A percentile compares a stretch with the other conserved stretches of the same genome.
Conservation (phyloP, 1,140 invertebrate genomes). For the Lasioglossum albipes region DNA sequence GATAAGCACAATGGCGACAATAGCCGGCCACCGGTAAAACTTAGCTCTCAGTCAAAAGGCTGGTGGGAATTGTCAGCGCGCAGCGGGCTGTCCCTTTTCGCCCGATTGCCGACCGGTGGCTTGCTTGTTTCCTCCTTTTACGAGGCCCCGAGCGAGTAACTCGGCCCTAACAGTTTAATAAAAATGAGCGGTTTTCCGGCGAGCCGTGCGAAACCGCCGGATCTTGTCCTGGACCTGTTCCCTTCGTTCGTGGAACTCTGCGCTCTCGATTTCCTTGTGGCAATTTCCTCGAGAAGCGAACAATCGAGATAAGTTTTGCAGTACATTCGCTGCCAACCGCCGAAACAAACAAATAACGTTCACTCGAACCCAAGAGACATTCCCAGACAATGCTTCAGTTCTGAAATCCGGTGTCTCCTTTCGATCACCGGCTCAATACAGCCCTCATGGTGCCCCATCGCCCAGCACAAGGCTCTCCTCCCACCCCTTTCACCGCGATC, state of each 20-base stretch:
- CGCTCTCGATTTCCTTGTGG: background rate
- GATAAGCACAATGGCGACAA: slow-evolving; percentile 55
- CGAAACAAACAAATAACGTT: no score
- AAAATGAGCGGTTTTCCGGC: slow-evolving; percentile 7
- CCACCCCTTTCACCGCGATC: background rate
- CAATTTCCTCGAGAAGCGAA: no score
- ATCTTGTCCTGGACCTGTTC: background rate
- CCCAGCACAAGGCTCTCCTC: background rate
- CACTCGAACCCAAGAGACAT: no score
- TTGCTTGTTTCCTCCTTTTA: slow-evolving; percentile 22
- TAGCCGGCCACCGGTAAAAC: slow-evolving; percentile 58
- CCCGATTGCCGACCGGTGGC: slow-evolving; percentile 13
- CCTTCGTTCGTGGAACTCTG: background rate
- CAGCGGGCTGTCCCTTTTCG: slow-evolving; percentile 39
- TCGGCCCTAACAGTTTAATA: slow-evolving; percentile 31
- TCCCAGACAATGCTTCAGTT: no score
- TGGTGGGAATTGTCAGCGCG: slow-evolving; percentile 20
- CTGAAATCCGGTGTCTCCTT: no score
- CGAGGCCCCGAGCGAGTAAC: background rate
- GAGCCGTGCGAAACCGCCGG: background rate
- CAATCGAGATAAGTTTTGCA: no score
- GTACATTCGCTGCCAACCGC: no score
- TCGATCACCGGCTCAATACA: background rate
- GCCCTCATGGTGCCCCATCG: background rate
- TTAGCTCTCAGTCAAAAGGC: slow-evolving; percentile 43